Evolutionary conservation across 35 echinoderm and acorn worm genomes (phyloP), one percentile per base, ranked within the genome.

Genomic region (Amphiura filiformis): DNA sequence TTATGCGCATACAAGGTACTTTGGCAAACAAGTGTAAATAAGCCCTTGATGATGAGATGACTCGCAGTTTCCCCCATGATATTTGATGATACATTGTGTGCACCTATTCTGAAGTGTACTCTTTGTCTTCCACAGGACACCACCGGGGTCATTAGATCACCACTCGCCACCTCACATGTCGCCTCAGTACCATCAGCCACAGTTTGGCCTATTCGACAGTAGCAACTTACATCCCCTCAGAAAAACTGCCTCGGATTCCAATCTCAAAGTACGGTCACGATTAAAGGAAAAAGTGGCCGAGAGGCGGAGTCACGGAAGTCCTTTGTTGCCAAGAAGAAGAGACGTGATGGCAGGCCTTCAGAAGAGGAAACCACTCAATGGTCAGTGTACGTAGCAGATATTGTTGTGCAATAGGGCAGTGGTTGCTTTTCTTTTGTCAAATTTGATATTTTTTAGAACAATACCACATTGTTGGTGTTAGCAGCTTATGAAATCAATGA

Each of bases 201-300:
- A 87, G 41, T 94, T 98, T 80, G 96, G 96, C 57, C 96, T 94
- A 65, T 98, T 94, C 34, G 96, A 98, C 82, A 94, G 84, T n/a
- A n/a, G n/a, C 57, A 87, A 94, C 76, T 98, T 98, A n/a, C n/a
- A n/a, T 57, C 96, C 96, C 49, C 92, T 98, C 33, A 65, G 96
- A 80, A 98, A 98, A 80, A 98, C 96, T 86, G 95, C 95, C 38
- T 97, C 95, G 38, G 95, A 97, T 86, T 97, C 95, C 38, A 97
- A 97, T 76, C 80, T 97, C 86, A 97, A 97, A 82, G 96, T 98
- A 17, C 86, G 96, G 31, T 98, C 96, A 31, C 90, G 93, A 41
- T 75, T 98, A 77, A 98, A 98, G 76, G 96, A 98, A 87, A 98
- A 98, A 32, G 96, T 98, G 0, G 91, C 96, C 0, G 96, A 98